Conservation (phyloP, 2,888 invertebrate genomes). For the Cataglyphis altisquamis region DNA sequence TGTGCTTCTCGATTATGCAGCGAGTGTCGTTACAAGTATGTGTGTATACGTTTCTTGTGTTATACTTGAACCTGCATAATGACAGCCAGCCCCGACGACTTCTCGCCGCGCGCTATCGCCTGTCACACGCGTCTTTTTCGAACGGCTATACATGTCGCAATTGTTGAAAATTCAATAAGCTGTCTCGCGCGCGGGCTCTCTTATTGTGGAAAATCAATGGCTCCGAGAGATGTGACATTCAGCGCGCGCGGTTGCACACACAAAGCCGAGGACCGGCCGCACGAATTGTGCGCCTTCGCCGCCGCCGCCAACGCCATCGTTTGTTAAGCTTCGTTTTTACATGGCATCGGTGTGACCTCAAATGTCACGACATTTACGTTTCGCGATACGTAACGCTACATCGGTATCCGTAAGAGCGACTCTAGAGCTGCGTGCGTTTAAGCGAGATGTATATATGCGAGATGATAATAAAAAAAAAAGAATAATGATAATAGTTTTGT, state of each 20-base stretch:
- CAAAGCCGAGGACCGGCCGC: constrained; percentile 26
- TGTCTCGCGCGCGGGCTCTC: constrained; percentile 27
- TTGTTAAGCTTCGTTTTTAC: constrained; percentile 30
- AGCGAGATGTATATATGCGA: background rate
- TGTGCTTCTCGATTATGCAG: constrained; percentile 27
- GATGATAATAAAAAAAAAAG: background rate
- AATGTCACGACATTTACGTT: constrained; percentile 49
- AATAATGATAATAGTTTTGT: background rate
- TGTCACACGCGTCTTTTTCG: constrained; percentile 15
- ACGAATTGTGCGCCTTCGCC: constrained; percentile 5
- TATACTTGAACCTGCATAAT: constrained; percentile 17
- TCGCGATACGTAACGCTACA: background rate
- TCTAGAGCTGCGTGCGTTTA: background rate
- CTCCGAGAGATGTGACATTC: constrained; percentile 49
- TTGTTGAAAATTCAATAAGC: constrained; percentile 54
- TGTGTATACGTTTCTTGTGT: background rate
- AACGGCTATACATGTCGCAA: constrained; percentile 31
- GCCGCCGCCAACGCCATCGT: background rate
- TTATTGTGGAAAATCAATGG: constrained; percentile 59
- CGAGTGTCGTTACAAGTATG: background rate
- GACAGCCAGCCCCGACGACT: constrained; percentile 28
- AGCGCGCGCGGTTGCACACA: constrained; percentile 39
- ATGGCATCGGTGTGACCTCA: background rate
- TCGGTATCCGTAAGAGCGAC: background rate
- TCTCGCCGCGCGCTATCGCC: background rate